Base-by-base conservation (phyloP, 1,140 invertebrate genomes). In the Pentalonia nigronervosa region DNA sequence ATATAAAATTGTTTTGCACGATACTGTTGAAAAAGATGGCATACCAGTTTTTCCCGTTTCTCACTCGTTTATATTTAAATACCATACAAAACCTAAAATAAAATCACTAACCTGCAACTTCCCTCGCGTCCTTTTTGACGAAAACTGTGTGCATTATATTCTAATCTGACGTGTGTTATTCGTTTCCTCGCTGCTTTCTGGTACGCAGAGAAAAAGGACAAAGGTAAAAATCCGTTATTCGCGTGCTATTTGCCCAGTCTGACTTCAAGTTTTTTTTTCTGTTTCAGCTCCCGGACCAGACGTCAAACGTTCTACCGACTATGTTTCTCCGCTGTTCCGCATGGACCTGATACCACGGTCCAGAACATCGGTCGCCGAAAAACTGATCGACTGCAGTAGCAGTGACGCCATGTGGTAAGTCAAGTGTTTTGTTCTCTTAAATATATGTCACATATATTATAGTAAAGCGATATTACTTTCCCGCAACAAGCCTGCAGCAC, bases 241-340 rank as follows among this genome's bases (percentile, higher is more conserved):
- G 23, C 11, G 11, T 45, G 23, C 4, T 34, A n/a, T 76, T 14
- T 23, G 7, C 53, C 14, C 1, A 8, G 45, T n/a, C 14, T 93
- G 87, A 94, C 94, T 1, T 76, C 56, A 21, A 20, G 11, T 94
- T 93, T 94, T 94, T 93, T 94, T 2, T 94, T 83, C 93, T 34
- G 90, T 95, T 96, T 94, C 95, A 97, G 97, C 97, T 95, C 96
- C 97, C 95, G 96, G 96, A 95, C 96, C 96, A 87, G 96, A 97
- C 94, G 96, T 97, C 94, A 98, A 97, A 95, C 97, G 97, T 94
- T 96, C 97, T 48, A 97, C 97, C 93, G 97, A 98, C 95, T 98
- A 98, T 95, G 97, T 98, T 94, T 96, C 96, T 95, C 97, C 97
- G 93, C 95, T 98, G 88, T 98, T 98, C 95, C 96, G 97, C 95